phyloP scores from a whole-genome alignment of 2,888 invertebrate species.

The Exephanes ischioxanthus region DNA sequence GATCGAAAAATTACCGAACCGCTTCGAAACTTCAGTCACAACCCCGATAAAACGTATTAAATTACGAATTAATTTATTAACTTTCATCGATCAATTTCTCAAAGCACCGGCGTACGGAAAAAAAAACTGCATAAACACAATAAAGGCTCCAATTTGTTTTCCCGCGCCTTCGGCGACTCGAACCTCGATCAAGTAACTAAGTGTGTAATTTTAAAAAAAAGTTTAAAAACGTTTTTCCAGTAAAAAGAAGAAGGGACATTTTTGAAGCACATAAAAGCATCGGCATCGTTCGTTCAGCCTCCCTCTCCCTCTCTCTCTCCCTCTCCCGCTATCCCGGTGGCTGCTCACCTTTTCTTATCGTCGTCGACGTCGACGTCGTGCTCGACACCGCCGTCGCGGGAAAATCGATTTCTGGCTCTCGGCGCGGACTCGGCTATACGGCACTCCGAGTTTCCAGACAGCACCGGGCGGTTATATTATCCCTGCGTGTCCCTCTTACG shows the following conservation, averaged over 20 bases:
- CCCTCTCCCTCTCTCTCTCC: constrained; percentile 8
- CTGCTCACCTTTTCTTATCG: constrained; percentile 71
- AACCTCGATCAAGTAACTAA: neutral
- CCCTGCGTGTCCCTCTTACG: constrained; percentile 45
- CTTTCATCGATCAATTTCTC: neutral
- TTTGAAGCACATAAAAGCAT: constrained; percentile 3
- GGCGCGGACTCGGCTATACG: constrained; percentile 54
- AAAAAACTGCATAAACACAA: neutral
- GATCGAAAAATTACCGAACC: constrained; percentile 3
- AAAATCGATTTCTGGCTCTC: constrained; percentile 72
- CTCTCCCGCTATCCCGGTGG: constrained; percentile 24
- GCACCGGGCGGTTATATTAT: constrained; percentile 62
- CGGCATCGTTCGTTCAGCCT: constrained; percentile 6
- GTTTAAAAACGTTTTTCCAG: neutral
- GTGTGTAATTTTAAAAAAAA: neutral
- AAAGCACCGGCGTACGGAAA: neutral
- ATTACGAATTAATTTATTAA: neutral
- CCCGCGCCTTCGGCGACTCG: constrained; percentile 10
- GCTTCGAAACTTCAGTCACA: neutral
- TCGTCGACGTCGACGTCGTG: constrained; percentile 70
- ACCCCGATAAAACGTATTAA: neutral
- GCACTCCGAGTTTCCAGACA: constrained; percentile 65
- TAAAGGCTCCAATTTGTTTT: neutral
- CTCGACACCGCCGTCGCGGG: constrained; percentile 69
- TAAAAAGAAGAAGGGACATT: neutral